Evolutionary conservation across 1,140 invertebrate species (phyloP).

Genomic region (Coenobita brevimanus): DNA sequence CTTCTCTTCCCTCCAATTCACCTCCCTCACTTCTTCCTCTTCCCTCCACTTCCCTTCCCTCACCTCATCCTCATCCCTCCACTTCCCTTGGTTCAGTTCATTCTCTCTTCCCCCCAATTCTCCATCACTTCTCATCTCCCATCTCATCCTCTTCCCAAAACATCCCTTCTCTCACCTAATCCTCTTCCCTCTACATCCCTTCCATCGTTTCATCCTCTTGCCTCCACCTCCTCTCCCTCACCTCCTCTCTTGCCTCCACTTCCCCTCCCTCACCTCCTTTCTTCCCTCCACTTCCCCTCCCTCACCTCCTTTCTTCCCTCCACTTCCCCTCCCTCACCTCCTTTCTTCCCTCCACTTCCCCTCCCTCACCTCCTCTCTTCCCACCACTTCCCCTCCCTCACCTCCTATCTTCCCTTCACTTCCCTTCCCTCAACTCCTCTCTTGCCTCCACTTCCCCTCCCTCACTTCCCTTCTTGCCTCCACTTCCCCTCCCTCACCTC

Average conservation of each 20-base stretch:
- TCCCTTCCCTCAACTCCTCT: background rate
- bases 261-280: background rate
- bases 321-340: background rate
- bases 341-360: background rate
- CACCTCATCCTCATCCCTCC: background rate
- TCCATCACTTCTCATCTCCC: background rate
- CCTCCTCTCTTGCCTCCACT: background rate
- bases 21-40: background rate
- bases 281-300: background rate
- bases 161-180: background rate
- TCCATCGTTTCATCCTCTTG: background rate
- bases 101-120: background rate
- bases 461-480: background rate
- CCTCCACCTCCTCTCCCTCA: background rate
- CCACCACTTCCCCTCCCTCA: background rate
- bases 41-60: background rate
- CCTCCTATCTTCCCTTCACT: background rate
- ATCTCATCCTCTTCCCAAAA: background rate
- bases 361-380: background rate
- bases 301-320: background rate
- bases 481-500: background rate
- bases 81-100: background rate
- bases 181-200: background rate
- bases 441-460: background rate
- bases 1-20: background rate